Conservation (phyloP, 2,113 vertebrate genomes). For the Girardinichthys multiradiatus region DNA sequence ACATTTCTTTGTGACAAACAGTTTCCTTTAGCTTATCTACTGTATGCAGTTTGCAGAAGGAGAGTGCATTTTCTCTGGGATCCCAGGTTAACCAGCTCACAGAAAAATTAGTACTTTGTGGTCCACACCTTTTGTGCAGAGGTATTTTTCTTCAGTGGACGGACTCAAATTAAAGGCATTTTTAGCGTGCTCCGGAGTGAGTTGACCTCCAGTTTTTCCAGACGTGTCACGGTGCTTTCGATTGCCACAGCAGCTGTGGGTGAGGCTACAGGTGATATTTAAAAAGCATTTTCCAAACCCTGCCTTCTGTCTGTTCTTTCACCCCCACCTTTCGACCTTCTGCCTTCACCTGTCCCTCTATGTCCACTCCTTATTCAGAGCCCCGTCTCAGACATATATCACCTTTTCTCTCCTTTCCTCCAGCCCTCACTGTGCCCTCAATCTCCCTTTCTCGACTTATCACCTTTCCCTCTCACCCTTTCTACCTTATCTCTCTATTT, state of each 20-base stretch:
- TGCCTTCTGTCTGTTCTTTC: constrained; percentile 1
- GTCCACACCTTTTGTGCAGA: constrained; percentile 52
- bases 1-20: constrained; percentile 40
- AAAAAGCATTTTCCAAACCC: constrained; percentile 62
- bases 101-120: constrained; percentile 36
- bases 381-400: constrained; percentile 27
- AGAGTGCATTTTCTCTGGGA: constrained; percentile 29
- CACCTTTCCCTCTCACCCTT: constrained; percentile 23
- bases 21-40: constrained; percentile 27
- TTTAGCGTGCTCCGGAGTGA: constrained; percentile 49
- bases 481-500: constrained; percentile 39
- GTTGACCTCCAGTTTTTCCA: constrained; percentile 58
- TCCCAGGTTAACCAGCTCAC: constrained; percentile 44
- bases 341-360: constrained; percentile 56
- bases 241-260: constrained; percentile 68
- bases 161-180: constrained; percentile 45
- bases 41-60: constrained; percentile 38
- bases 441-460: constrained; percentile 42
- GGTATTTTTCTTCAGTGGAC: constrained; percentile 17
- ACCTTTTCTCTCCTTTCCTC: background rate
- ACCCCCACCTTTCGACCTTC: constrained; percentile 9
- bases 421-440: constrained; percentile 1
- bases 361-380: constrained; percentile 47
- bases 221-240: constrained; percentile 10
- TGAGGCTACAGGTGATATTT: constrained; percentile 67